Evolutionary conservation across 2,888 invertebrate species (phyloP).

Genomic region (Melanchra persicariae): DNA sequence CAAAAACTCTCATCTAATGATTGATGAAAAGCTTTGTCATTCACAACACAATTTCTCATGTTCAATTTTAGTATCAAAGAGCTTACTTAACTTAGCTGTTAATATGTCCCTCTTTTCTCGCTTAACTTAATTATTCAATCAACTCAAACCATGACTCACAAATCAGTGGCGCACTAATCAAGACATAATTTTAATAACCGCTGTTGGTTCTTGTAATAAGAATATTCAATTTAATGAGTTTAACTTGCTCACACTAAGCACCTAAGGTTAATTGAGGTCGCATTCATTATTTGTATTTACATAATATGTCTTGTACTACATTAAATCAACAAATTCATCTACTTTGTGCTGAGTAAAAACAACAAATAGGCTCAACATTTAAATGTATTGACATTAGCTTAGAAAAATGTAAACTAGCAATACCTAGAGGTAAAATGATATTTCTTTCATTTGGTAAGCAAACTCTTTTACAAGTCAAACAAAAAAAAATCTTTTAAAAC

Average conservation of each 20-base stretch:
- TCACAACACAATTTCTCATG: too few species aligned
- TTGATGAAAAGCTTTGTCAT: too few species aligned
- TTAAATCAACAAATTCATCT: constrained; percentile 24
- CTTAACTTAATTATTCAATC: neutral
- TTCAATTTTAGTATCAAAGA: too few species aligned
- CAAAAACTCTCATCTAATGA: too few species aligned
- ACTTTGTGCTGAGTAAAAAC: neutral
- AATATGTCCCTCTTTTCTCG: neutral
- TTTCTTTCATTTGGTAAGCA: too few species aligned
- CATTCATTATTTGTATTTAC: constrained; percentile 54
- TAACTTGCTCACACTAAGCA: constrained; percentile 27
- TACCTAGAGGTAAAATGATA: too few species aligned
- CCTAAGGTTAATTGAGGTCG: constrained; percentile 49
- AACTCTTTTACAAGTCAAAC: too few species aligned
- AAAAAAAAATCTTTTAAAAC: too few species aligned
- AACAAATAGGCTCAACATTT: neutral
- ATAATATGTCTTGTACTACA: constrained; percentile 31
- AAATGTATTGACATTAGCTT: too few species aligned
- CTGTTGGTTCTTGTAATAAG: constrained; percentile 32
- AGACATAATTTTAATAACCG: constrained; percentile 36
- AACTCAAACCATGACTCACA: constrained; percentile 15
- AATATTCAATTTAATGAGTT: constrained; percentile 41
- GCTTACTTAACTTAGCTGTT: neutral
- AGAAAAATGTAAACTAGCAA: too few species aligned
- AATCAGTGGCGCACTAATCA: constrained; percentile 31